These are phyloP conservation scores for Haemorhous mexicanus DNA, from an alignment of 2,113 vertebrate species.

Conservation along the genomic window DNA sequence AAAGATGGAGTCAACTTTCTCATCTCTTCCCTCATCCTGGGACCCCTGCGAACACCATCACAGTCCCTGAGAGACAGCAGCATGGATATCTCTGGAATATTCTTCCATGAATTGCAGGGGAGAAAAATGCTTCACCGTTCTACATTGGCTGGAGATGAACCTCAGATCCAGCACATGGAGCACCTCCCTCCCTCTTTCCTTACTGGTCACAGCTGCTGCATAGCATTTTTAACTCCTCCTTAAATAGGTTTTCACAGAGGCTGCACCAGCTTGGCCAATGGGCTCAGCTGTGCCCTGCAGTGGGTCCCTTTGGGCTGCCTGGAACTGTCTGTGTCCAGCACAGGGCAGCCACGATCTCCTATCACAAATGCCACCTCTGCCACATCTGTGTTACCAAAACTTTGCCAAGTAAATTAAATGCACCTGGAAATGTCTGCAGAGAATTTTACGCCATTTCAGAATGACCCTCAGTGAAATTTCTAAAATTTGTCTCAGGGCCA, in stretches of 20 bases:
- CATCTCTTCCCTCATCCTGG: no score
- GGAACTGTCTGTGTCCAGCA: fast-evolving
- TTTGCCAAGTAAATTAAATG: not conserved
- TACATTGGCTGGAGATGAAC: not conserved
- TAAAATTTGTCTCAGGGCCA: not conserved
- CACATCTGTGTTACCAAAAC: not conserved
- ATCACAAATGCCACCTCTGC: not conserved
- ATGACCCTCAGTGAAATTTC: not conserved
- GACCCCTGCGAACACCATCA: no score
- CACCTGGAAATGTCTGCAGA: not conserved
- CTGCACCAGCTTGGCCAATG: not conserved
- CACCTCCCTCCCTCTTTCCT: not conserved
- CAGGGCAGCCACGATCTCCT: fast-evolving
- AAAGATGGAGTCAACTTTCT: no score
- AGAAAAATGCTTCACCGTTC: not conserved
- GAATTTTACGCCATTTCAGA: not conserved
- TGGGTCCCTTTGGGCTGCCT: fast-evolving
- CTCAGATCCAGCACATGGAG: not conserved
- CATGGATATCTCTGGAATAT: not conserved
- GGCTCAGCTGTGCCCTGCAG: not conserved
- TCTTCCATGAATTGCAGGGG: not conserved
- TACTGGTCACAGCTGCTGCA: not conserved
- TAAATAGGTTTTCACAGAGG: not conserved
- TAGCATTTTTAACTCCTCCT: not conserved
- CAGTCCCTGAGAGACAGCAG: not conserved